These are phyloP conservation scores for Germaria angustata DNA, from an alignment of 2,888 invertebrate species.

Conservation along the genomic window DNA sequence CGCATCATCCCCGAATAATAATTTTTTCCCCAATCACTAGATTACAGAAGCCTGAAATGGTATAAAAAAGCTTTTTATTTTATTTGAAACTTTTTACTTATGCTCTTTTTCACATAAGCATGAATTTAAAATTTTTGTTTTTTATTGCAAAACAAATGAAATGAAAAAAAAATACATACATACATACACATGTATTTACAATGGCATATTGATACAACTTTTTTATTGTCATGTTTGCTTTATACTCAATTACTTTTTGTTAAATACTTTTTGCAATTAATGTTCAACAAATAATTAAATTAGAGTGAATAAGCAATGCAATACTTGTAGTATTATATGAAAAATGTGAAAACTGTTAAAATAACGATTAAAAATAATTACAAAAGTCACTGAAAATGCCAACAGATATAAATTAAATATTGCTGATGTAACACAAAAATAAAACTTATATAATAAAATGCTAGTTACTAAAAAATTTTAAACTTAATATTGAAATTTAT, in stretches of 20 bases:
- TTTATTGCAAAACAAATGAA: neutral
- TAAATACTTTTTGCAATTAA: conserved; percentile 2
- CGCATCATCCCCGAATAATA: too few species aligned
- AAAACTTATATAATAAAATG: too few species aligned
- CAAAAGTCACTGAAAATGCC: too few species aligned
- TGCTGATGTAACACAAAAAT: too few species aligned
- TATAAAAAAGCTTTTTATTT: neutral
- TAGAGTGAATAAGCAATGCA: neutral
- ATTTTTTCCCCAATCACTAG: too few species aligned
- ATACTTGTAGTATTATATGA: too few species aligned
- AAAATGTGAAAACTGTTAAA: neutral
- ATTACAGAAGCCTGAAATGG: too few species aligned
- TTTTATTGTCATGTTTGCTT: conserved; percentile 13
- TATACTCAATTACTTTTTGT: conserved; percentile 16
- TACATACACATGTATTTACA: conserved; percentile 18
- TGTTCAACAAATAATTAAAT: conserved; percentile 14
- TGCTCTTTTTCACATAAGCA: neutral
- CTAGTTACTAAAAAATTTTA: too few species aligned
- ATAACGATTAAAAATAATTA: too few species aligned
- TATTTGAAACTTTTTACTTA: neutral
- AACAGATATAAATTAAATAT: too few species aligned
- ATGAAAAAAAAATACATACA: neutral
- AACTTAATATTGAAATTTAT: too few species aligned
- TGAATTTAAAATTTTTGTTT: neutral
- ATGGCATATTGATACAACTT: neutral